Percentiles rank a stretch among this genome's conserved stretches.
phyloP scores from a whole-genome alignment of 92 coral and sea anemone species.

The Paramuricea clavata region DNA sequence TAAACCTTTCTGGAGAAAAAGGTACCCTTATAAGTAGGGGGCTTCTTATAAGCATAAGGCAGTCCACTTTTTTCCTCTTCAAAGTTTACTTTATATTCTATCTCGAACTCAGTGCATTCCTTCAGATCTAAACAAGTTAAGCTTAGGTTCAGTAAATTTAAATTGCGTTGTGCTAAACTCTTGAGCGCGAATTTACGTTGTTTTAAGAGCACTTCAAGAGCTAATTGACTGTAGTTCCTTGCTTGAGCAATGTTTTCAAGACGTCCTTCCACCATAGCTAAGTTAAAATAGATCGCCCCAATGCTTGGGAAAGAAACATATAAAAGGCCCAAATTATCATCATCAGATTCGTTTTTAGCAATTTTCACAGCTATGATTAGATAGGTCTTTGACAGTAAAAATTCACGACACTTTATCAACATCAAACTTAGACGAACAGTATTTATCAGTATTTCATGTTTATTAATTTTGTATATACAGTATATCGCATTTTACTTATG shows the following conservation, averaged over 20 bases:
- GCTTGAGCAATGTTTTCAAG: slow-evolving; percentile 28
- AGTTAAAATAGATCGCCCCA: neutral
- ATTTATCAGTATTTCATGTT: neutral
- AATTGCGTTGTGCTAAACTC: no score
- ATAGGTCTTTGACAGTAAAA: neutral
- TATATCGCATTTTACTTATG: no score
- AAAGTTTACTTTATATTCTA: no score
- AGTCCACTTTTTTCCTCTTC: no score
- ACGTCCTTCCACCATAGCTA: neutral
- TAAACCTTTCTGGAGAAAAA: no score
- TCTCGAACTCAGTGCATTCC: no score
- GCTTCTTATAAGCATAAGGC: no score
- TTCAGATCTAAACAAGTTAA: no score
- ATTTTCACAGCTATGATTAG: slow-evolving; percentile 3
- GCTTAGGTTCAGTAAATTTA: no score
- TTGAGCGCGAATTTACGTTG: neutral
- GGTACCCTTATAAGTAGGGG: no score
- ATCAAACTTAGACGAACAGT: neutral
- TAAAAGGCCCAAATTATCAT: neutral
- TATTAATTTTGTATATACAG: no score
- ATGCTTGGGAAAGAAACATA: neutral
- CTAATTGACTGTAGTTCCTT: neutral
- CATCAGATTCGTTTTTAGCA: neutral
- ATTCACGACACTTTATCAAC: neutral
- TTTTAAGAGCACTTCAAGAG: neutral